These are phyloP conservation scores for Semnopithecus entellus DNA, from an alignment of 2,113 vertebrate species.

Conservation along the genomic window DNA sequence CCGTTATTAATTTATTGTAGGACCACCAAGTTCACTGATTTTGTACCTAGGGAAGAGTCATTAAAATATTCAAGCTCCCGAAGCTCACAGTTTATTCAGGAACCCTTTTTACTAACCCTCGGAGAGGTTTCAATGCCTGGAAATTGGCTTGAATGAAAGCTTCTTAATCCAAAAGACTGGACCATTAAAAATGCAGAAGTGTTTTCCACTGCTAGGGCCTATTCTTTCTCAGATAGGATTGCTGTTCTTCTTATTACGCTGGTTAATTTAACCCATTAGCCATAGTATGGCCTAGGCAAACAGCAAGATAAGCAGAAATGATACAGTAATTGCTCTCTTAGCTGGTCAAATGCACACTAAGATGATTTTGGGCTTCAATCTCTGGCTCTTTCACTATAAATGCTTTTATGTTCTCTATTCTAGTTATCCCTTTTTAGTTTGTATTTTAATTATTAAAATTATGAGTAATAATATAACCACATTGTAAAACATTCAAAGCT, in stretches of 20 bases:
- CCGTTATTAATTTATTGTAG: not conserved
- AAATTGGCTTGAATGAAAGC: not conserved
- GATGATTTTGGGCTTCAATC: not conserved
- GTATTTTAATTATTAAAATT: slow-evolving; percentile 48
- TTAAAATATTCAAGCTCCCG: not conserved
- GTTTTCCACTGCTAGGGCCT: not conserved
- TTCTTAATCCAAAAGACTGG: slow-evolving; percentile 25
- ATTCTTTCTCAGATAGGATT: not conserved
- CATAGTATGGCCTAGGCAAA: not conserved
- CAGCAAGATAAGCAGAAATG: not conserved
- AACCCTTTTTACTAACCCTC: not conserved
- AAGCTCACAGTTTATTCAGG: not conserved
- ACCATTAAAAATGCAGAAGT: slow-evolving; percentile 15
- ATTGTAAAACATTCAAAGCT: slow-evolving; percentile 39
- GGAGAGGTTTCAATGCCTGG: not conserved
- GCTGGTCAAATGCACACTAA: not conserved
- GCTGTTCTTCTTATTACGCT: not conserved
- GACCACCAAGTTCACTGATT: not conserved
- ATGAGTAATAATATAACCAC: not conserved
- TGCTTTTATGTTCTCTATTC: not conserved
- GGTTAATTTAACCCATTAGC: slow-evolving; percentile 34
- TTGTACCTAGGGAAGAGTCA: not conserved
- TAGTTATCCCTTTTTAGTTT: slow-evolving; percentile 16
- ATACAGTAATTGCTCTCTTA: not conserved
- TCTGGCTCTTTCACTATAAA: not conserved